These are phyloP conservation scores for Zophobas morio DNA, from an alignment of 1,140 invertebrate genomes.

Conservation along the genomic window DNA sequence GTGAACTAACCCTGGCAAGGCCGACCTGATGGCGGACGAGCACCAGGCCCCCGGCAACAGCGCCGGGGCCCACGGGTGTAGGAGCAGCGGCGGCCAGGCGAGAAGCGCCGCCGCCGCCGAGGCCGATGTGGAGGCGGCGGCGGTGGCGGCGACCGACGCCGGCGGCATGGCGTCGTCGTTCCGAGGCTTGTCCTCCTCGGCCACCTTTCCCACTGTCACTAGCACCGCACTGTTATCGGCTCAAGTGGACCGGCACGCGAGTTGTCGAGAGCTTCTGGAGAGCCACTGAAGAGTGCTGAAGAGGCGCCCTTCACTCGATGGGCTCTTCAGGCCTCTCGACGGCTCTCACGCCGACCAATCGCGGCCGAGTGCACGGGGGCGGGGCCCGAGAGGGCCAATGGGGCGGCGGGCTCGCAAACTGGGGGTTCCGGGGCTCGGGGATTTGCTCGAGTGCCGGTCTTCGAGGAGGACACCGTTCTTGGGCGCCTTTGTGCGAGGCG, in stretches of 20 bases:
- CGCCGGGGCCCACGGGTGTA: constrained; percentile 66
- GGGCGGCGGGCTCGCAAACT: constrained; percentile 32
- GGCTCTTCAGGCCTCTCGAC: constrained; percentile 62
- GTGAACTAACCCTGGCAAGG: constrained; percentile 64
- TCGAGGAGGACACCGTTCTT: constrained; percentile 37
- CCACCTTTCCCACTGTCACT: constrained; percentile 61
- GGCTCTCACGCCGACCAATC: constrained; percentile 62
- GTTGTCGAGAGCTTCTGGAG: constrained; percentile 64
- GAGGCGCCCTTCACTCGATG: constrained; percentile 64
- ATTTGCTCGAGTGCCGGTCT: constrained; percentile 48
- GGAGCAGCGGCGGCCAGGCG: constrained; percentile 65
- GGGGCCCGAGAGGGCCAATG: constrained; percentile 59
- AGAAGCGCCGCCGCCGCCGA: constrained; percentile 62
- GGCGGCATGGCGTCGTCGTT: constrained; percentile 58
- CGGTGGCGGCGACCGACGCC: constrained; percentile 49
- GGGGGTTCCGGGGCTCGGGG: constrained; percentile 44
- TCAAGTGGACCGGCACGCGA: constrained; percentile 66
- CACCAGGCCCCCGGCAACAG: constrained; percentile 66
- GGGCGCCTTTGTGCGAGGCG: not conserved
- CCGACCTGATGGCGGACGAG: constrained; percentile 62
- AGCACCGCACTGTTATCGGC: constrained; percentile 50
- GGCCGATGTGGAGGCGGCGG: constrained; percentile 54
- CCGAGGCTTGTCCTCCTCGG: constrained; percentile 61
- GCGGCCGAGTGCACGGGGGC: constrained; percentile 48
- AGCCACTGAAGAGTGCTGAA: constrained; percentile 66